These are phyloP conservation scores for Gymnocheta viridis DNA, from an alignment of 2,888 invertebrate genomes.

Conservation along the genomic window DNA sequence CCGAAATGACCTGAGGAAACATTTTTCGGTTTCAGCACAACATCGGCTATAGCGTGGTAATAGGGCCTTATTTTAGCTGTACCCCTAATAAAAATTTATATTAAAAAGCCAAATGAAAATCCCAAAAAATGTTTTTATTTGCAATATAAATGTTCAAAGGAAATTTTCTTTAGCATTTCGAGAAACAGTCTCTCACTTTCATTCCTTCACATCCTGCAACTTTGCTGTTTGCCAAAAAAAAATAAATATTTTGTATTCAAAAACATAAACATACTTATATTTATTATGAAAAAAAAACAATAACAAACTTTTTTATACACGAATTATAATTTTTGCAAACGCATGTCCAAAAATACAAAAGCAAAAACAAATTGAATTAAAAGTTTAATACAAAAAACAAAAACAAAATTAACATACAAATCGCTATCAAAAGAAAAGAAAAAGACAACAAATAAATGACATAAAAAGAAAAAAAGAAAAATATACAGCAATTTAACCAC, in stretches of 20 bases:
- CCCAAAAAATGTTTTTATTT: no score
- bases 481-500: conserved; percentile 48
- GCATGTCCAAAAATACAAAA: conserved; percentile 27
- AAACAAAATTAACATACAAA: conserved; percentile 58
- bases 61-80: no score
- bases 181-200: no score
- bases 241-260: no score
- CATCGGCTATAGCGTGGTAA: no score
- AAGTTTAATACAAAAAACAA: conserved; percentile 51
- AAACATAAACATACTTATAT: no score
- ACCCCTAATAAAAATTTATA: no score
- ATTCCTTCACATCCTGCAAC: not conserved
- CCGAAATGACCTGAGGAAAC: no score
- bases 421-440: conserved; percentile 36
- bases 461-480: conserved; percentile 44
- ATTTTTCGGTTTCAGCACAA: no score
- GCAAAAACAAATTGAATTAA: conserved; percentile 29
- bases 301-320: conserved; percentile 21
- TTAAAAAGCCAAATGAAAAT: no score
- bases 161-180: no score
- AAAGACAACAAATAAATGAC: conserved; percentile 51
- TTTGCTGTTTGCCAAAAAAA: conserved; percentile 2
- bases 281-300: not conserved
- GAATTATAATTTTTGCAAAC: conserved; percentile 25
- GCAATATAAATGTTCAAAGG: no score